Percentiles rank a stretch among this genome's conserved stretches.
Conservation (phyloP, 1,140 invertebrate species). For the Rhynchophorus ferrugineus region DNA sequence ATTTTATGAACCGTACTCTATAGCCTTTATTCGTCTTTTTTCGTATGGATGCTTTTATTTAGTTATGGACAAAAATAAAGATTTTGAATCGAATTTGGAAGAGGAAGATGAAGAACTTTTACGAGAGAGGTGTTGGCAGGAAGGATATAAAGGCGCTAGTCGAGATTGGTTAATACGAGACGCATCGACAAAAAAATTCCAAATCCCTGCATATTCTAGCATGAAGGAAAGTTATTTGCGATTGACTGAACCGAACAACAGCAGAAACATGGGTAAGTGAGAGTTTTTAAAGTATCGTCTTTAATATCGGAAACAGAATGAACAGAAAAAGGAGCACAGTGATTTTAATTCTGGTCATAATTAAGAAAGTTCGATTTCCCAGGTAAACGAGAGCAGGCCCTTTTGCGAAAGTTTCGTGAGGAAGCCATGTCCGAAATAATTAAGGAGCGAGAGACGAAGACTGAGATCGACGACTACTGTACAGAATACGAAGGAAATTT, state of each 20-base stretch:
- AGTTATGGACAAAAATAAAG: no score
- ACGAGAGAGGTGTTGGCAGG: constrained; percentile 17
- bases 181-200: constrained; percentile 8
- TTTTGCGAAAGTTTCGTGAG: constrained; percentile 7
- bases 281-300: no score
- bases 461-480: constrained; percentile 6
- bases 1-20: no score
- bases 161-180: constrained; percentile 22
- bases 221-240: constrained; percentile 19
- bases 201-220: constrained; percentile 9
- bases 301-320: no score
- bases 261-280: constrained; percentile 14
- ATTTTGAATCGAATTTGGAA: no score
- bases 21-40: no score
- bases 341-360: background rate
- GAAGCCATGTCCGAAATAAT: constrained; percentile 8
- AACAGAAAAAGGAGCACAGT: no score
- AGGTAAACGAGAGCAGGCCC: constrained; percentile 6
- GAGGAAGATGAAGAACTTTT: constrained; percentile 13
- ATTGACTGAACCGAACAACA: constrained; percentile 1
- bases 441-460: background rate
- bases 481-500: constrained; percentile 17
- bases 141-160: constrained; percentile 19
- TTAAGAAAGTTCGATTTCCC: background rate
- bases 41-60: no score